Percentiles rank a stretch among this genome's conserved stretches.
Evolutionary conservation across 2,797 vertebrate species (phyloP).

Genomic region (Vipera latastei): DNA sequence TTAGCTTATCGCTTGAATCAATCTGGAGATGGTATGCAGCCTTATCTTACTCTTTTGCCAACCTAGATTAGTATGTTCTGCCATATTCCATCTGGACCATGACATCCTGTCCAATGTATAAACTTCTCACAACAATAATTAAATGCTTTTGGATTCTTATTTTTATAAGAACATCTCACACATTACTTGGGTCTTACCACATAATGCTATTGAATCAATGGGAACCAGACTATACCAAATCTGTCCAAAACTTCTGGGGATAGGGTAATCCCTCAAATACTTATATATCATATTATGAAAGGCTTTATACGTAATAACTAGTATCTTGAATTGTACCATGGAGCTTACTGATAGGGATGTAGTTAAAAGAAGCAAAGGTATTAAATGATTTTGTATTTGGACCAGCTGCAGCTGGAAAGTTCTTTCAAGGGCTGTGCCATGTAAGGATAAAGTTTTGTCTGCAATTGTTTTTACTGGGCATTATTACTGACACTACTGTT

Average conservation of each 20-base stretch:
- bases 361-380: neutral
- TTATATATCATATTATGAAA: neutral
- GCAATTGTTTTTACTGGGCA: too few relatives aligned
- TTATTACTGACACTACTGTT: too few relatives aligned
- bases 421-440: neutral
- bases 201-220: neutral
- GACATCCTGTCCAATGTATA: neutral
- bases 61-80: neutral
- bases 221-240: neutral
- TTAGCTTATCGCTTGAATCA: neutral
- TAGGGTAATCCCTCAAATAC: neutral
- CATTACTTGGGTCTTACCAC: neutral
- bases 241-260: neutral
- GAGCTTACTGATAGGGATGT: neutral
- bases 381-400: neutral
- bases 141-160: neutral
- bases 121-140: neutral
- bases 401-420: neutral
- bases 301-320: neutral
- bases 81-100: neutral
- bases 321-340: neutral
- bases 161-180: neutral
- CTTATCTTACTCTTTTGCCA: neutral
- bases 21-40: neutral
- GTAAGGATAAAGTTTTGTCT: too few relatives aligned